Evolutionary conservation across 2,797 vertebrate species (phyloP).

Genomic region (Euphonia xanthogaster): DNA sequence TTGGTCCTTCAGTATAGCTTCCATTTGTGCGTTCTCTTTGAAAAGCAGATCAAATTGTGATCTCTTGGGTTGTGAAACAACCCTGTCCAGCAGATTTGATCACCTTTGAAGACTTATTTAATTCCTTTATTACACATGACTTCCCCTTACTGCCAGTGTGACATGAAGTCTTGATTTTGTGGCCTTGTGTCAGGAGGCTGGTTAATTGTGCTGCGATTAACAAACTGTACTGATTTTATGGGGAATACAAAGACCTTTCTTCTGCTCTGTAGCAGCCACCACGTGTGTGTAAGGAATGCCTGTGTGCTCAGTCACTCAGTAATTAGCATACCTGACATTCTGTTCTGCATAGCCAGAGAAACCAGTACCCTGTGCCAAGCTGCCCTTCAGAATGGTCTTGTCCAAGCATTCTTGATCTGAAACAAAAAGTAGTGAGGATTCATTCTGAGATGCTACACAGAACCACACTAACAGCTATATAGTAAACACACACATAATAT

Average conservation of each 20-base stretch:
- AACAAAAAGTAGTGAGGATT: neutral
- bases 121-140: neutral
- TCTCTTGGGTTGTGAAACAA: neutral
- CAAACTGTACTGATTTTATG: neutral
- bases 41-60: neutral
- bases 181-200: neutral
- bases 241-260: neutral
- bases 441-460: neutral
- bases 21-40: neutral
- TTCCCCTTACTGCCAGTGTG: neutral
- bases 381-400: neutral
- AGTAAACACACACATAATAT: neutral
- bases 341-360: neutral
- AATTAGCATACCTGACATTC: neutral
- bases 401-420: neutral
- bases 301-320: neutral
- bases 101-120: neutral
- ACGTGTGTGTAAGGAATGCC: neutral
- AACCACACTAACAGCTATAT: neutral
- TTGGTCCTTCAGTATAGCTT: neutral
- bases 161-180: neutral
- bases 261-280: neutral
- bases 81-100: neutral
- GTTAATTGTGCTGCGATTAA: neutral
- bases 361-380: fast-evolving